These are phyloP conservation scores for Columbina picui DNA, from an alignment of 2,113 vertebrate genomes.

Conservation along the genomic window DNA sequence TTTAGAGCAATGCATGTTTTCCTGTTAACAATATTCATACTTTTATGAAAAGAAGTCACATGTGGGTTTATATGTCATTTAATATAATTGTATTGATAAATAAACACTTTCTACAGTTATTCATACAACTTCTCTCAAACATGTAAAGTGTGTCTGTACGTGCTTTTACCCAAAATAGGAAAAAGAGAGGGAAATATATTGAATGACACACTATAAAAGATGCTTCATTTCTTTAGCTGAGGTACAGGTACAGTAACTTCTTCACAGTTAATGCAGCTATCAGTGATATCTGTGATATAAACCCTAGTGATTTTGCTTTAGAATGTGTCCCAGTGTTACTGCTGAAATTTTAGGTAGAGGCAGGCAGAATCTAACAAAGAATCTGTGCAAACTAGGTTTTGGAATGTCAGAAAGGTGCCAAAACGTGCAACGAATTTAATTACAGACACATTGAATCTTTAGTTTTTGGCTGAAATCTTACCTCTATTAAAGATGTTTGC, in stretches of 20 bases:
- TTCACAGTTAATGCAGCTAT: not conserved
- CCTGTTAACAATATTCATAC: not conserved
- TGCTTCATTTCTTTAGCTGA: not conserved
- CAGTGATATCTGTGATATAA: not conserved
- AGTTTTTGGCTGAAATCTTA: not conserved
- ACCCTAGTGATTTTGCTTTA: not conserved
- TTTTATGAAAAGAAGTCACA: not conserved
- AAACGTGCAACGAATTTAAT: not conserved
- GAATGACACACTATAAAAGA: not conserved
- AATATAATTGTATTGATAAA: not conserved
- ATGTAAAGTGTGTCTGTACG: not conserved
- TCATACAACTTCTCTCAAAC: rapidly evolving
- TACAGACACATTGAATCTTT: not conserved
- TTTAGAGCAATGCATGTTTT: not conserved
- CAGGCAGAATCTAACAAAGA: not conserved
- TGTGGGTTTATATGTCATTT: not conserved
- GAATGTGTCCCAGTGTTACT: not conserved
- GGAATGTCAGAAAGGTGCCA: not conserved
- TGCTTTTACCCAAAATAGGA: rapidly evolving
- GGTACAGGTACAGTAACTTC: not conserved
- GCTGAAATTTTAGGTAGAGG: not conserved
- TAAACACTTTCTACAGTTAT: not conserved
- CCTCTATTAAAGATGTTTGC: not conserved
- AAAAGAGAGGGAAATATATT: not conserved
- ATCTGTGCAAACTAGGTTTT: not conserved